Evolutionary conservation across 2,113 vertebrate genomes (phyloP), one percentile per base, ranked within the genome.

Genomic region (Synodontis membranacea): DNA sequence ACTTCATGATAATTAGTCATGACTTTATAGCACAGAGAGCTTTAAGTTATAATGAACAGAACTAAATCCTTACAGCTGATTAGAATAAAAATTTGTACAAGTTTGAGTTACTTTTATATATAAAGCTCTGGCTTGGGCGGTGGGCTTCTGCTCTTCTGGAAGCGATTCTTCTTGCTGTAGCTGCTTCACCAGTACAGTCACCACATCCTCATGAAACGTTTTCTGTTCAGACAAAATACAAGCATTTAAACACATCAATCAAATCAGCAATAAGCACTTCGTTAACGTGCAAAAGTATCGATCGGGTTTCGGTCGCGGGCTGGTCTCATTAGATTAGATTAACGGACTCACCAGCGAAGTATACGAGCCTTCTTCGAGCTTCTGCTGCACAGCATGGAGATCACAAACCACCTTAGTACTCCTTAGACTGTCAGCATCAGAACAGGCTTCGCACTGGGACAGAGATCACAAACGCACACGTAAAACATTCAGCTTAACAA

Each of bases 331-430:
- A 9, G 31, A 0, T 11, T 7, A 31, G 8, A 1, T 44, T 23
- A 34, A 21, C 11, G n/a, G 17, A 90, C 95, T 96, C 88, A 98
- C 97, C 92, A 97, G 87, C 0, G 97, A 95, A 2, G 90, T 93
- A 89, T 97, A 97, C 76, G 90, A 58, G 3, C 94, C 94, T 0
- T 89, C 92, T 89, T 96, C 93, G 14, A 96, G 92, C 87, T 95
- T 95, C 87, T 88, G 92, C 81, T 92, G 91, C 80, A 98, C 89
- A 0, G 94, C 91, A 56, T 93, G 92, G 25, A 98, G 94, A 91
- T 96, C 94, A 68, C 97, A 97, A 81, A 94, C 91, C 52, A 90
- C 44, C n/a, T 54, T 88, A 64, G 86, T 89, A n/a, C 93, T 92
- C 76, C 87, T 92, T 28, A 90, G 1, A 54, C 19, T 54, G 6